Evolutionary conservation across 2,113 vertebrate species (phyloP).

Genomic region (Okapia johnstoni): DNA sequence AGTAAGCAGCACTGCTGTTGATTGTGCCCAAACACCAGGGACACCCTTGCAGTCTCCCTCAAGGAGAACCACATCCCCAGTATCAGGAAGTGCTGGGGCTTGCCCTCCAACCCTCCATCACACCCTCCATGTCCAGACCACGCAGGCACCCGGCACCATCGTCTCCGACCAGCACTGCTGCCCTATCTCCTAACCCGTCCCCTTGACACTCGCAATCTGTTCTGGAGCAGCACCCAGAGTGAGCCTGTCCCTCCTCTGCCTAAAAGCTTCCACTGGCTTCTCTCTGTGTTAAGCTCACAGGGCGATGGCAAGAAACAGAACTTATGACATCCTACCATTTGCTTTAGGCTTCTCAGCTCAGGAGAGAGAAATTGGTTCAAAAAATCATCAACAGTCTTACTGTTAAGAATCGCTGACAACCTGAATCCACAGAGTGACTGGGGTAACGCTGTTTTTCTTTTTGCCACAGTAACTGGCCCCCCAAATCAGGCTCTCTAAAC

Average conservation of each 20-base stretch:
- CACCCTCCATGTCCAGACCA: too few species aligned
- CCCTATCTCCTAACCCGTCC: neutral
- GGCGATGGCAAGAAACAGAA: neutral
- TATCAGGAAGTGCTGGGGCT: neutral
- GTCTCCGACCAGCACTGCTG: accelerated
- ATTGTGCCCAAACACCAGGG: neutral
- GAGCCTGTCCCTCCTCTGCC: neutral
- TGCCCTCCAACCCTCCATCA: neutral
- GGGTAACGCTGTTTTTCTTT: neutral
- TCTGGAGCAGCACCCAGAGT: neutral
- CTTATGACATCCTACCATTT: too few species aligned
- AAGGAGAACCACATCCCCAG: neutral
- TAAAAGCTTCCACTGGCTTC: neutral
- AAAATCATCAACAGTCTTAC: neutral
- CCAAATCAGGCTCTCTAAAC: neutral
- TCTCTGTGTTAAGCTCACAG: neutral
- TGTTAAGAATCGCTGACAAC: neutral
- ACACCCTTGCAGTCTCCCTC: neutral
- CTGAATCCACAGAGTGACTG: neutral
- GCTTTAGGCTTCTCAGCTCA: neutral
- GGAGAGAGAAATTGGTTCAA: neutral
- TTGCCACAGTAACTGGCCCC: neutral
- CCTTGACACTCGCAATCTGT: neutral
- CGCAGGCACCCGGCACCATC: accelerated
- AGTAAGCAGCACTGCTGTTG: neutral